Evolutionary conservation across 2,797 vertebrate species (phyloP).

Genomic region (Carcharodon carcharias): DNA sequence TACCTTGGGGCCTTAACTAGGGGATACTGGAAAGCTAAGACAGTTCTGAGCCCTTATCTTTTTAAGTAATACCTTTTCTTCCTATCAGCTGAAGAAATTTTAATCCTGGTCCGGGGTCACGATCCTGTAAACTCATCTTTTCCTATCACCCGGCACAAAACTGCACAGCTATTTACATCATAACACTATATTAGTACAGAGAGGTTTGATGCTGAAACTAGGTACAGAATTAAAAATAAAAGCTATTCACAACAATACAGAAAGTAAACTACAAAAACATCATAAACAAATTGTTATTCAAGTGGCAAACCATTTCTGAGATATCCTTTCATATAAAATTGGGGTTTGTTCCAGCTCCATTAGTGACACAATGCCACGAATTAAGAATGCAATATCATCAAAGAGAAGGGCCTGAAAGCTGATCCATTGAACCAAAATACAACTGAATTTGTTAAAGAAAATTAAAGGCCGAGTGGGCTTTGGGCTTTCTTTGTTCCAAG

Average conservation of each 20-base stretch:
- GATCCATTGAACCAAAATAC: neutral
- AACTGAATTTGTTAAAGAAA: conserved; percentile 5
- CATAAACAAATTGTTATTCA: neutral
- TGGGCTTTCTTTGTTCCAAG: neutral
- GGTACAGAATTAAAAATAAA: neutral
- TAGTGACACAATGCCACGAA: neutral
- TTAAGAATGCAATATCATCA: neutral
- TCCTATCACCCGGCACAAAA: neutral
- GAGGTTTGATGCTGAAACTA: neutral
- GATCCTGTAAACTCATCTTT: neutral
- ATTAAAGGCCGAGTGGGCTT: neutral
- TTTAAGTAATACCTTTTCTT: neutral
- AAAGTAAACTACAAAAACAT: neutral
- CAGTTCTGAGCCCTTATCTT: neutral
- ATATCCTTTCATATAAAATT: neutral
- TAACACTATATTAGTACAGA: neutral
- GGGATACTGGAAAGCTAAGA: neutral
- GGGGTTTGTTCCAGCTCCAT: neutral
- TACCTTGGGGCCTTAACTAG: too few relatives aligned
- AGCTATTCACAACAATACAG: neutral
- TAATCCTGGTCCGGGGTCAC: neutral
- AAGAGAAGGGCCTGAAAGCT: neutral
- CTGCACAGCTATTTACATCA: neutral
- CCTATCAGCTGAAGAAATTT: neutral
- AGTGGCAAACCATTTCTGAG: neutral